Percentiles rank a stretch among this genome's conserved stretches.
Conservation (phyloP, 2,888 invertebrate genomes). For the Pogonocherus hispidulus region DNA sequence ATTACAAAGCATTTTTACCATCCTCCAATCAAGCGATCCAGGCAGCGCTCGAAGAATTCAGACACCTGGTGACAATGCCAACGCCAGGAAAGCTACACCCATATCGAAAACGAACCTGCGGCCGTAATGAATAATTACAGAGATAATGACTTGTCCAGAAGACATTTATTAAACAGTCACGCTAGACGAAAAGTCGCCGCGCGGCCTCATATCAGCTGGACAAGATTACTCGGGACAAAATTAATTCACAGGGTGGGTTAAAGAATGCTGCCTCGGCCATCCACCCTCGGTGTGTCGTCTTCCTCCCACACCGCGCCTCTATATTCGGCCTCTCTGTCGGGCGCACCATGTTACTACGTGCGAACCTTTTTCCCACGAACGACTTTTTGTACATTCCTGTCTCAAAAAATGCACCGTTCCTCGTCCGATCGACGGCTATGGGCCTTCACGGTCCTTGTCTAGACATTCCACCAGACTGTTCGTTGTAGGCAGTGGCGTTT, state of each 20-base stretch:
- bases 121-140: constrained; percentile 28
- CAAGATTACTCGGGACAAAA: constrained; percentile 52
- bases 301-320: constrained; percentile 24
- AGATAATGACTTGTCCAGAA: constrained; percentile 20
- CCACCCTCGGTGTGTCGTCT: constrained; percentile 46
- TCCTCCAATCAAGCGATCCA: background rate
- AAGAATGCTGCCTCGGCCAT: constrained; percentile 59
- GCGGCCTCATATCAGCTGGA: constrained; percentile 40
- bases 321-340: constrained; percentile 31
- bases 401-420: constrained; percentile 61
- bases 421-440: constrained; percentile 51
- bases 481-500: constrained; percentile 43
- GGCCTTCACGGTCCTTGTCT: constrained; percentile 59
- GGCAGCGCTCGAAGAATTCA: too few species aligned
- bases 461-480: constrained; percentile 63
- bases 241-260: constrained; percentile 60
- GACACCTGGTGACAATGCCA: background rate
- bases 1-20: background rate
- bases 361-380: constrained; percentile 67
- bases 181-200: constrained; percentile 53
- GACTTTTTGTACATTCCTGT: constrained; percentile 67
- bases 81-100: background rate
- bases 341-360: constrained; percentile 54
- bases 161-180: constrained; percentile 34
- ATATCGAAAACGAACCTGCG: constrained; percentile 14